Evolutionary conservation across 2,888 invertebrate genomes (phyloP).

Genomic region (Pseudanteris insignis): DNA sequence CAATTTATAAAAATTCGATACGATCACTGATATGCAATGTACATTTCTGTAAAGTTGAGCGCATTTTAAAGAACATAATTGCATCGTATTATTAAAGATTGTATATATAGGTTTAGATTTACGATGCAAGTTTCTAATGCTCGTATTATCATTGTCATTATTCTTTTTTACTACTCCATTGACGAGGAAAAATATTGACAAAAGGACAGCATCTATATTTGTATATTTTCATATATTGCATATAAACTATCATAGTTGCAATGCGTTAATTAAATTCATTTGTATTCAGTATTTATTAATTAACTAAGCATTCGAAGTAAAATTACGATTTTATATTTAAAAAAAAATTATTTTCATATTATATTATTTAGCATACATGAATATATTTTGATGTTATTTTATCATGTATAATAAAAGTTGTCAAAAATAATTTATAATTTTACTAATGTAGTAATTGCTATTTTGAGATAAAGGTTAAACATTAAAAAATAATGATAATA

Average conservation of each 20-base stretch:
- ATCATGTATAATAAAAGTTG: constrained; percentile 13
- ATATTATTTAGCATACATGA: constrained; percentile 16
- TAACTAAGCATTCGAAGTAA: constrained; percentile 12
- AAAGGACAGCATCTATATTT: constrained; percentile 37
- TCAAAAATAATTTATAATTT: constrained; percentile 5
- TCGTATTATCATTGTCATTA: constrained; percentile 33
- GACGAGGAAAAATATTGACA: constrained; percentile 29
- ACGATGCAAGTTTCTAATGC: constrained; percentile 24
- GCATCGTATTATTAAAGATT: constrained; percentile 62
- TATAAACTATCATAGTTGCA: not conserved
- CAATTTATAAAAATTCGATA: constrained; percentile 31
- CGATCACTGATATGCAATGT: constrained; percentile 52
- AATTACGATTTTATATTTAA: constrained; percentile 12
- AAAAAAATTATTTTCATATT: constrained; percentile 5
- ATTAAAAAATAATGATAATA: too few species aligned
- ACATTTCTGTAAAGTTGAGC: constrained; percentile 63
- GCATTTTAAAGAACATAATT: constrained; percentile 53
- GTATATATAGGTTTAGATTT: constrained; percentile 54
- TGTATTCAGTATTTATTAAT: constrained; percentile 5
- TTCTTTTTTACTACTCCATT: constrained; percentile 31
- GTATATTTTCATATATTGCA: constrained; percentile 20
- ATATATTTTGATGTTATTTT: constrained; percentile 20
- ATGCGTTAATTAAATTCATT: too few species aligned
- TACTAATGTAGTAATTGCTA: too few species aligned
- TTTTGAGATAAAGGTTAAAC: too few species aligned